Base-by-base conservation (phyloP, 2,888 invertebrate species). In the Sphaerophoria rueppellii region DNA sequence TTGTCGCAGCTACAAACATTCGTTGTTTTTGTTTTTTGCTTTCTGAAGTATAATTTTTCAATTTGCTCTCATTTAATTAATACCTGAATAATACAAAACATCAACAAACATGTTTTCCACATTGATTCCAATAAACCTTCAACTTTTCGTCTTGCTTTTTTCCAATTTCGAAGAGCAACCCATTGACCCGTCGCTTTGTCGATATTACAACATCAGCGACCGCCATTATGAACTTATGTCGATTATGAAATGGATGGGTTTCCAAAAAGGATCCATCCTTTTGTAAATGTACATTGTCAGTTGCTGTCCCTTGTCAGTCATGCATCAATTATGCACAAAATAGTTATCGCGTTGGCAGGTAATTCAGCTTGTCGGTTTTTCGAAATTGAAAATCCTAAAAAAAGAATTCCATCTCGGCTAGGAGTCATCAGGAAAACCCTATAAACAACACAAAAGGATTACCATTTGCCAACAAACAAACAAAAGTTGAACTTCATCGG, bases 251-350 rank as follows among this genome's bases (percentile, higher is more conserved):
- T 16, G 0, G 24, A 37, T 16, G 16, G 14, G 24, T 24, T 24
- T 2, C 37, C 16, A 58, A 58, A 4, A 16, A 37, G 1, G 32
- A 24, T 16, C 11, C 11, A 58, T 57, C 57, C 14, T 4, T 14
- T 9, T 37, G 37, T 24, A n/a, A n/a, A 24, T 24, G 16, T 16
- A 4, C 57, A 24, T 58, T 16, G 37, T 58, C 37, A 11, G 16
- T 58, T 35, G 35, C 40, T 24, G 14, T 60, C 60, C 40, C 24
- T n/a, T 60, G 60, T 60, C 60, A 60, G 60, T 43, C 60, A 60
- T 60, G 43, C 24, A 60, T 60, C 40, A 60, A 60, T 60, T 60
- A 60, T 60, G 43, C 43, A 60, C 40, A 43, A 6, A 43, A 60
- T 24, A 0, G 60, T 60, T 60, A 60, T 60, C 60, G 60, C 60